Base-by-base conservation (phyloP, 2,113 vertebrate species). In the human (Homo sapiens) region DNA sequence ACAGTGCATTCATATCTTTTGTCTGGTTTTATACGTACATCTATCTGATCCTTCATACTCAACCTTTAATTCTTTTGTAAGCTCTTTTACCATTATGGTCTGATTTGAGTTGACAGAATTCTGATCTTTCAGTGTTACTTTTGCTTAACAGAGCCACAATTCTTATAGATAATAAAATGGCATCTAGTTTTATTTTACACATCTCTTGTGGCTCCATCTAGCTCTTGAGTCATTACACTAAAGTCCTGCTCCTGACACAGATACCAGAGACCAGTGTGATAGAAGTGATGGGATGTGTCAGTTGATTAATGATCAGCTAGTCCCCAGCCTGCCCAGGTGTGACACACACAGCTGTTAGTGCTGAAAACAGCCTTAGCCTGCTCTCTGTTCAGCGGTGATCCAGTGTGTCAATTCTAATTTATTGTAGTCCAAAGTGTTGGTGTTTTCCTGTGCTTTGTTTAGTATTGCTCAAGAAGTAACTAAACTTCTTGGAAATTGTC, bases 1-100 rank as follows among this genome's bases (percentile, higher is more conserved):
- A 94, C 73, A 92, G 16, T 75, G 7, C 50, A 27, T 40, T 72
- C 1, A 57, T 80, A 61, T 64, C 66, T 85, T 96, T 75, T 83
- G 14, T 75, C 64, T 70, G 30, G 20, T 76, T 96, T 85, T 75
- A 61, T 66, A 66, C 6, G 20, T 95, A n/a, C 23, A 38, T 73
- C 43, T 90, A 12, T n/a, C 48, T 94, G 45, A 50, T 88, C 14
- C 43, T 93, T 93, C 66, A 38, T 93, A 72, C 18, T 23, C 57
- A 81, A 76, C 35, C 12, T 93, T 81, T 68, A 88, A 78, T 89
- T 94, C 61, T 96, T 82, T 84, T 61, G 25, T 93, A 76, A 96
- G 61, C 20, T 81, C 61, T 91, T 94, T 73, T 61, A 72, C 48
- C n/a, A 30, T 76, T 88, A 48, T n/a, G 4, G 20, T 88, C 76